Percentiles rank a stretch among this genome's conserved stretches.
Conservation (phyloP, 2,888 invertebrate species). For the Busseola fusca region DNA sequence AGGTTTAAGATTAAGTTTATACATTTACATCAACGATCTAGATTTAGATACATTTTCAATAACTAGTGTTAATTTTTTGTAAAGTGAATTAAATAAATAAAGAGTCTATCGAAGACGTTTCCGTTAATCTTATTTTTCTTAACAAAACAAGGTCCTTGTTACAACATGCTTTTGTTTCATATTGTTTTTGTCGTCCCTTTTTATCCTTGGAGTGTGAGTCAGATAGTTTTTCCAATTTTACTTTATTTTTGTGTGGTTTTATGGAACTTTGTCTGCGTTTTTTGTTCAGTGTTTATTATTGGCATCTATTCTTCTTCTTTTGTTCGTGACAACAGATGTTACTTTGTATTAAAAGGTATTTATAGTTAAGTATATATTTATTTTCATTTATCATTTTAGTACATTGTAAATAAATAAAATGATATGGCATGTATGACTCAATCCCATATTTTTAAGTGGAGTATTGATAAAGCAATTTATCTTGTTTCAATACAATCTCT, state of each 20-base stretch:
- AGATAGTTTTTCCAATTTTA: background rate
- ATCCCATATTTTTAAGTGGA: constrained; percentile 13
- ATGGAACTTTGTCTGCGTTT: background rate
- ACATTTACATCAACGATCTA: background rate
- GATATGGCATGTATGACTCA: background rate
- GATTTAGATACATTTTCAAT: constrained; percentile 12
- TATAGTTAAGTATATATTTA: too few species aligned
- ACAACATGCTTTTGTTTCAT: background rate
- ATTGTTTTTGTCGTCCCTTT: background rate
- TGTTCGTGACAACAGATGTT: background rate
- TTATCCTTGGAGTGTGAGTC: background rate
- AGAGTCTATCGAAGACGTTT: constrained; percentile 3
- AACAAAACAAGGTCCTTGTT: constrained; percentile 1
- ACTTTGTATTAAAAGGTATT: background rate
- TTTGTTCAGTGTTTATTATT: background rate
- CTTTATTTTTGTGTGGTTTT: background rate
- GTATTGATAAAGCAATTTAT: constrained; percentile 16
- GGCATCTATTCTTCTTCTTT: background rate
- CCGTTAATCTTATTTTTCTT: background rate
- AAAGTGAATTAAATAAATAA: constrained; percentile 19
- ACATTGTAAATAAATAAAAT: background rate
- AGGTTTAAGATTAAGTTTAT: background rate
- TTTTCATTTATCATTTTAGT: background rate
- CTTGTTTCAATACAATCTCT: background rate
- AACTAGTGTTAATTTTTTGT: constrained; percentile 8